These are phyloP conservation scores for Heliothis subflexa DNA, from an alignment of 1,140 invertebrate genomes.

Conservation along the genomic window DNA sequence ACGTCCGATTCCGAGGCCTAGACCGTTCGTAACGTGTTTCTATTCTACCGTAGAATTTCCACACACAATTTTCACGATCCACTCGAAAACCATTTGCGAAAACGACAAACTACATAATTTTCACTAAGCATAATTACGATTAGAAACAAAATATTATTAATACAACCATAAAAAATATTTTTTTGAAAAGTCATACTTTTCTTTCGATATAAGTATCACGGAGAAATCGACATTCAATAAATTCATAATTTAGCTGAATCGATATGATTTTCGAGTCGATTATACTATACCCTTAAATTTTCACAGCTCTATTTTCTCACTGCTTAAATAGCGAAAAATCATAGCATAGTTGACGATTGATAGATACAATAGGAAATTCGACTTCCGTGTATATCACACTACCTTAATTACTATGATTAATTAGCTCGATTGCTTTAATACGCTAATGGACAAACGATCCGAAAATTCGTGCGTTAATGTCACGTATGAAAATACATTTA, in stretches of 20 bases:
- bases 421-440: constrained; percentile 17
- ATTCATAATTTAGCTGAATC: constrained; percentile 37
- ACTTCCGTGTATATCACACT: neutral
- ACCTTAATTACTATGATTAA: constrained; percentile 3
- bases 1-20: neutral
- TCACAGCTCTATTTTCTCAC: constrained; percentile 31
- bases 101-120: constrained; percentile 7
- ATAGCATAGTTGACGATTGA: neutral
- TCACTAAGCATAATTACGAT: neutral
- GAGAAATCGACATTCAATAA: constrained; percentile 34
- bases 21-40: neutral
- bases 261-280: constrained; percentile 38
- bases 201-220: constrained; percentile 11
- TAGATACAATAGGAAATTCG: neutral
- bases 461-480: constrained; percentile 16
- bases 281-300: constrained; percentile 15
- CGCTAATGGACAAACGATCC: constrained; percentile 22
- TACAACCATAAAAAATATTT: constrained; percentile 6
- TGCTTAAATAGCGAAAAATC: constrained; percentile 16
- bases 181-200: constrained; percentile 29
- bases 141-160: constrained; percentile 2
- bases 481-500: neutral
- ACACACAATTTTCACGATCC: constrained; percentile 4
- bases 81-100: constrained; percentile 35
- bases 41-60: neutral